Base-by-base conservation (phyloP, 1,140 invertebrate genomes). In the Pseudomyrmex cubaensis region DNA sequence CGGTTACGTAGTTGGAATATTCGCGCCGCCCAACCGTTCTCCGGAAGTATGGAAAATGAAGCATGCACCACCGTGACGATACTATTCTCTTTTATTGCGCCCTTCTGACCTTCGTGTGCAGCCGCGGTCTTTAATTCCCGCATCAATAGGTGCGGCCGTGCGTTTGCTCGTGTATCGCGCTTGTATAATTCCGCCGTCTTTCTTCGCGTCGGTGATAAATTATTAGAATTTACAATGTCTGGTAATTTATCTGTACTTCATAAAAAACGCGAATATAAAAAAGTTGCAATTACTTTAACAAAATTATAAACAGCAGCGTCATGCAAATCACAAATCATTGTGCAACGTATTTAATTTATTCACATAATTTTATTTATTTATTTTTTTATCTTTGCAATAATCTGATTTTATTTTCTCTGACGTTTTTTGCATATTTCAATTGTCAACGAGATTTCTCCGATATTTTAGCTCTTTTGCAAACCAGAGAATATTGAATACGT, bases 1-100 rank as follows among this genome's bases (percentile, higher is more conserved):
- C 61, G 20, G 70, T 12, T 66, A 10, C 25, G n/a, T 57, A 70
- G 2, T 15, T 72, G n/a, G 66, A 57, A 72, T 80, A 72, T 72
- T 25, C 20, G 22, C 35, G 22, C 35, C 52, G 25, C 7, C n/a
- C 15, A 35, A 2, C n/a, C 17, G 44, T 72, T 72, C 22, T 57
- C 44, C n/a, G 54, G 13, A 69, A 78, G 54, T 17, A 12, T 72
- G 56, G 9, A 67, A 78, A 59, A 52, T 61, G 54, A 50, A 61
- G 56, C 20, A 13, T 57, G 15, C 20, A n/a, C 15, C 44, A 57
- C 64, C 52, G 35, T 20, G 10, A 57, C 20, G 64, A 44, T 17
- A 22, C 10, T 8, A 20, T 15, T 59, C 54, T n/a, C 64, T 80
- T 80, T 80, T 72, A 80, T 61, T 57, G 54, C 15, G 10, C n/a